Evolutionary conservation across 2,113 vertebrate genomes (phyloP), one percentile per base, ranked within the genome.

Genomic region (Zosterops pallidus): DNA sequence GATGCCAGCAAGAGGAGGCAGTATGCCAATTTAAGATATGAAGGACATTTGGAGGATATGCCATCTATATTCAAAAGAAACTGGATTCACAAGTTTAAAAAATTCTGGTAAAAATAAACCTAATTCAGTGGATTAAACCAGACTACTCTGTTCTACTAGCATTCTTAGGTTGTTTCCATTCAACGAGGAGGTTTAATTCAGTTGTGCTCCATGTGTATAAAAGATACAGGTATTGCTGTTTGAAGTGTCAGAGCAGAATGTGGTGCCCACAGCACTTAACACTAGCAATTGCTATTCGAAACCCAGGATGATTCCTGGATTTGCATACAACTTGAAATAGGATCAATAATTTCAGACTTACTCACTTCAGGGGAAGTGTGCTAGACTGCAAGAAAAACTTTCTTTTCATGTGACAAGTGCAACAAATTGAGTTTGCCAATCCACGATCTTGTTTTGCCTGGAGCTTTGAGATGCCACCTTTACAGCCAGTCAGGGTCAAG

Each of bases 1-100:
- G 6, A 44, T 2, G 6, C 26, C 26, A 64, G 21, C 35, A 85
- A 76, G 18, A 42, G 16, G 24, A 90, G 11, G 47, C 39, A 79
- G 33, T 12, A 26, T 17, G 17, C 16, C 17, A 33, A 2, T 55
- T 23, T n/a, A 63, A 75, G 12, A 60, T 50, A 39, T 11, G 13
- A 79, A 67, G 16, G 44, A 75, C 4, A 0, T 56, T 56, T 79
- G 31, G 63, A 69, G 20, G n/a, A 47, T n/a, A 83, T 0, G 0
- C 24, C 42, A 19, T 35, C 29, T 76, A 14, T 44, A 56, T 12
- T 44, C 11, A 49, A 88, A 83, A 90, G 21, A 71, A 94, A 86
- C 33, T 9, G 14, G 15, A 59, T 64, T 71, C 21, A 79, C 33
- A 71, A 42, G 9, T 75, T 4, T 1, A 1, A 56, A 88, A 65